Evolutionary conservation across 2,113 vertebrate genomes (phyloP).

Genomic region (Willisornis vidua): DNA sequence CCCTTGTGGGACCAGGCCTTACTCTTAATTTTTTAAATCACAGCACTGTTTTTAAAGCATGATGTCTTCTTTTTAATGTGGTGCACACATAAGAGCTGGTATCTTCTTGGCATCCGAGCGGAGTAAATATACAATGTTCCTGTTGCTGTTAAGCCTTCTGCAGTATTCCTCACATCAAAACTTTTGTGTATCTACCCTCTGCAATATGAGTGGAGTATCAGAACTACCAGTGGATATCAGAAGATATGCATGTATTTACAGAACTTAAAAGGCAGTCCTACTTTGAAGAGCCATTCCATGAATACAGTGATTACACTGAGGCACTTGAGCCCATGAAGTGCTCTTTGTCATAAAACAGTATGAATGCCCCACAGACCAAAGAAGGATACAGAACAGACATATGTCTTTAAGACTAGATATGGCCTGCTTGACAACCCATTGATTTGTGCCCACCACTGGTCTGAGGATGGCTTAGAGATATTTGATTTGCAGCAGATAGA

Average conservation of each 20-base stretch:
- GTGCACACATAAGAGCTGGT: not conserved
- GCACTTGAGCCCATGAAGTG: not conserved
- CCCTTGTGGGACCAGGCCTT: not conserved
- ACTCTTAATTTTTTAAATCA: not conserved
- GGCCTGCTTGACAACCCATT: conserved; percentile 20
- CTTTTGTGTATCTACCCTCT: not conserved
- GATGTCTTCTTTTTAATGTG: not conserved
- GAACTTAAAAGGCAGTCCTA: not conserved
- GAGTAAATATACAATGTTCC: not conserved
- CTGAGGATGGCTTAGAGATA: conserved; percentile 22
- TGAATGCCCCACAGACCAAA: not conserved
- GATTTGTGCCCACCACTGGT: conserved; percentile 39
- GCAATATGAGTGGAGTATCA: not conserved
- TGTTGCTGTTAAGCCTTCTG: not conserved
- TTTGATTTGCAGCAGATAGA: conserved; percentile 51
- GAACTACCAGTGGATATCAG: not conserved
- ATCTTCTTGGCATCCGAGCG: not conserved
- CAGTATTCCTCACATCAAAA: not conserved
- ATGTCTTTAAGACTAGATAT: conserved; percentile 26
- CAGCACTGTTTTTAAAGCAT: not conserved
- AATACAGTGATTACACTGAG: not conserved
- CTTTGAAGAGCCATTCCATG: not conserved
- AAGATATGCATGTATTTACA: not conserved
- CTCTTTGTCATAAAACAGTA: not conserved
- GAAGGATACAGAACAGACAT: not conserved